Conservation (phyloP, 2,113 vertebrate species). For the Sander vitreus region DNA sequence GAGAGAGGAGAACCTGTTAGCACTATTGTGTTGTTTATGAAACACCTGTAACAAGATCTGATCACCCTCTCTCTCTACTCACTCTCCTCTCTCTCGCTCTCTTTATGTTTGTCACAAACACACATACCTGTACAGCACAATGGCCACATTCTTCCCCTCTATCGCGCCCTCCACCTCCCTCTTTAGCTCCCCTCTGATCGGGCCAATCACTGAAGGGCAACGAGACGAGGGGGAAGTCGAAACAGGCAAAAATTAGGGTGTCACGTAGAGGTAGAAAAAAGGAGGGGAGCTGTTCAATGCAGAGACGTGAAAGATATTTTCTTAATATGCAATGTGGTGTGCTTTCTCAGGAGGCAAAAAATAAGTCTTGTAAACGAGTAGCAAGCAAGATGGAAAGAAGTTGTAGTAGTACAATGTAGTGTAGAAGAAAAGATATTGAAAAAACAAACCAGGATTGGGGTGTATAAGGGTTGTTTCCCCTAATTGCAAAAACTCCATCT, state of each 20-base stretch:
- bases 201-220: conserved; percentile 30
- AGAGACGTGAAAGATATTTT: not conserved
- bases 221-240: conserved; percentile 7
- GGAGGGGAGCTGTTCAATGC: not conserved
- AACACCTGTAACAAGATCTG: conserved; percentile 82
- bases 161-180: conserved; percentile 41
- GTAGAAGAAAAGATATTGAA: not conserved
- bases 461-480: no score
- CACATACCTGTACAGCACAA: conserved; percentile 81
- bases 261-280: conserved; percentile 16
- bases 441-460: not conserved
- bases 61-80: conserved; percentile 47
- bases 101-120: conserved; percentile 75
- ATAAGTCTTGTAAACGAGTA: not conserved
- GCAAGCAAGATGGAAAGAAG: not conserved
- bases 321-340: not conserved
- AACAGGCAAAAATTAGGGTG: conserved; percentile 5
- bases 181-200: conserved; percentile 52
- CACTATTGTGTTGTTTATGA: conserved; percentile 81
- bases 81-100: conserved; percentile 40
- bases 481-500: not conserved
- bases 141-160: conserved; percentile 78
- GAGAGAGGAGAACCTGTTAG: conserved; percentile 63
- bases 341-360: not conserved
- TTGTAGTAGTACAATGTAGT: not conserved